phyloP scores from a whole-genome alignment of 2,113 vertebrate species.

The Ameiurus melas region DNA sequence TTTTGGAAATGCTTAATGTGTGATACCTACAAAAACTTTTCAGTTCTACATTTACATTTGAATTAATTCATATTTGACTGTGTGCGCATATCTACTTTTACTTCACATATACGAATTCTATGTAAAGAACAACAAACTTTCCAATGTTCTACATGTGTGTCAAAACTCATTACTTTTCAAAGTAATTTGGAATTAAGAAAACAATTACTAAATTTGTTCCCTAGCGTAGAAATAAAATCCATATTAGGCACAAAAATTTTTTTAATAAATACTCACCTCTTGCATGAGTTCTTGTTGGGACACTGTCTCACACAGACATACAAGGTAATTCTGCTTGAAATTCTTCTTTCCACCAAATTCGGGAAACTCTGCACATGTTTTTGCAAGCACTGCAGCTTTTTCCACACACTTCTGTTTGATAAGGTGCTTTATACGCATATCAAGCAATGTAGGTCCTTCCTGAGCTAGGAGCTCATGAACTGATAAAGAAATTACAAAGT shows the following conservation, averaged over 20 bases:
- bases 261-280: slow-evolving; percentile 77
- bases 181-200: background rate
- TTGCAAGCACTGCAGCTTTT: slow-evolving; percentile 89
- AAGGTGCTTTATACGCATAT: slow-evolving; percentile 97
- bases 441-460: slow-evolving; percentile 90
- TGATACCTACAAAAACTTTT: background rate
- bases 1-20: background rate
- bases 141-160: background rate
- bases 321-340: slow-evolving; percentile 96
- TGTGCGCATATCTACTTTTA: background rate
- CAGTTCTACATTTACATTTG: background rate
- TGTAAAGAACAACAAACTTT: background rate
- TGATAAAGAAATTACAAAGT: slow-evolving; percentile 57
- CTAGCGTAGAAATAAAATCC: background rate
- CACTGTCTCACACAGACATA: slow-evolving; percentile 92
- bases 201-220: background rate
- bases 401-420: slow-evolving; percentile 89
- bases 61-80: background rate
- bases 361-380: slow-evolving; percentile 90
- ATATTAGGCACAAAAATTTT: background rate
- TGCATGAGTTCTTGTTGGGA: slow-evolving; percentile 92
- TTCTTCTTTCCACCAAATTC: slow-evolving; percentile 92
- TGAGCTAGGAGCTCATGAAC: slow-evolving; percentile 87
- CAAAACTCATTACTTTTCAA: background rate
- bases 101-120: background rate